Base-by-base conservation (phyloP, 2,113 vertebrate genomes). In the Ptychochromis oligacanthus region DNA sequence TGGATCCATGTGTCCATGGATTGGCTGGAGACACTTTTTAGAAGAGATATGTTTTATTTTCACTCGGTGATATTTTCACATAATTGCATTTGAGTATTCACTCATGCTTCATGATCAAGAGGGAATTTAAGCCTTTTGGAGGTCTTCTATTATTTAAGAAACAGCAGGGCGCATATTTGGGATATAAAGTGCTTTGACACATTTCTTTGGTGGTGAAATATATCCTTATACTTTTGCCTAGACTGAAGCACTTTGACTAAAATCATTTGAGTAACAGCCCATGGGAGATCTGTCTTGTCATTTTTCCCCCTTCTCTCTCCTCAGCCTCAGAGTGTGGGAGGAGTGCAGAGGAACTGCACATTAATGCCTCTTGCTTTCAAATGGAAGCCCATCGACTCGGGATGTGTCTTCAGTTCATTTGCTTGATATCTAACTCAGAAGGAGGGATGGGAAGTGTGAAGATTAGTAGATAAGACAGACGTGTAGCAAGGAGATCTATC, bases 371-470 rank as follows among this genome's bases (percentile, higher is more conserved):
- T 12, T 59, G 79, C 91, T 92, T 91, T 86, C 79, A 85, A 91
- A 90, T 85, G 81, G 85, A 89, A 85, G 77, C 74, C 77, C 79
- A 82, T 86, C 81, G 36, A 86, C 92, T 83, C 79, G 81, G 89
- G 87, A 92, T 80, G 82, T 75, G 86, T 91, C 77, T 90, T 92
- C 91, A 85, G 91, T 93, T 88, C 90, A 87, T 89, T 89, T 86
- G 85, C 85, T 85, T 87, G 84, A 88, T 92, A 88, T 91, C 86
- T 61, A 86, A 89, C 86, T 92, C 28, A 18, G 76, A 79, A 81
- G 87, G 82, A 78, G 59, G 80, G 72, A 61, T 79, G 67, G 57
- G 82, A 84, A 81, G 76, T 79, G 91, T 7, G 74, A 81, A 90
- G 85, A 91, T 92, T 87, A 93, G 70, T 54, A 28, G 77, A 79